Conservation (phyloP, 2,888 invertebrate species). For the Acheta domesticus region DNA sequence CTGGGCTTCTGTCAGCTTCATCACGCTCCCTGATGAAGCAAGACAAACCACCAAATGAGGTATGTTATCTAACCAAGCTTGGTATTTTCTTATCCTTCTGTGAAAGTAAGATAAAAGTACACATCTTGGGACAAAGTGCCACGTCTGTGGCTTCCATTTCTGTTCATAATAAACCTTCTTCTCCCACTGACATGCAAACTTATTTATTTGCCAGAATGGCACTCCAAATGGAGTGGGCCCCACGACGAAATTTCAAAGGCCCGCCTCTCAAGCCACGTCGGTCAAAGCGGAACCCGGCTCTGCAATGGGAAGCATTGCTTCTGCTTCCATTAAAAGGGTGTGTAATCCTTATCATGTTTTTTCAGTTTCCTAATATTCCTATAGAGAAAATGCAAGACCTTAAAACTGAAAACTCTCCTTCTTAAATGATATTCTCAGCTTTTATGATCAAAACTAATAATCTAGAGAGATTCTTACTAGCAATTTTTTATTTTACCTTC, state of each 20-base stretch:
- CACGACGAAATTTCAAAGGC: conserved; percentile 40
- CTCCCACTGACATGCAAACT: not conserved
- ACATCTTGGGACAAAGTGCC: too few species aligned
- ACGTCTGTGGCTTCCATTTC: too few species aligned
- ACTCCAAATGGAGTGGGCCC: conserved; percentile 1
- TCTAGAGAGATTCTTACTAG: too few species aligned
- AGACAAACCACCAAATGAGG: not conserved
- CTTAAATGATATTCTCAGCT: too few species aligned
- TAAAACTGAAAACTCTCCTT: too few species aligned
- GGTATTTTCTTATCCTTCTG: too few species aligned
- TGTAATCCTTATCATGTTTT: conserved; percentile 20
- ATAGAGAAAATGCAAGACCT: not conserved
- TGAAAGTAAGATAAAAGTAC: too few species aligned
- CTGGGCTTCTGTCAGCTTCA: not conserved
- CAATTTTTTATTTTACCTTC: too few species aligned
- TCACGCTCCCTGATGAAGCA: not conserved
- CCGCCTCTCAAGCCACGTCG: conserved; percentile 55
- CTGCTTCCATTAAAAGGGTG: conserved; percentile 44
- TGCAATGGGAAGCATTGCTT: conserved; percentile 49
- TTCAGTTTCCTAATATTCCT: not conserved
- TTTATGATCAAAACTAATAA: too few species aligned
- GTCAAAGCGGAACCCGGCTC: conserved; percentile 57
- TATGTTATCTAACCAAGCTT: not conserved
- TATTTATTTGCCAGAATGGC: not conserved
- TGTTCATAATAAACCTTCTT: too few species aligned